These are phyloP conservation scores for Hydrotaea diabolus DNA, from an alignment of 2,888 invertebrate species.

Conservation along the genomic window DNA sequence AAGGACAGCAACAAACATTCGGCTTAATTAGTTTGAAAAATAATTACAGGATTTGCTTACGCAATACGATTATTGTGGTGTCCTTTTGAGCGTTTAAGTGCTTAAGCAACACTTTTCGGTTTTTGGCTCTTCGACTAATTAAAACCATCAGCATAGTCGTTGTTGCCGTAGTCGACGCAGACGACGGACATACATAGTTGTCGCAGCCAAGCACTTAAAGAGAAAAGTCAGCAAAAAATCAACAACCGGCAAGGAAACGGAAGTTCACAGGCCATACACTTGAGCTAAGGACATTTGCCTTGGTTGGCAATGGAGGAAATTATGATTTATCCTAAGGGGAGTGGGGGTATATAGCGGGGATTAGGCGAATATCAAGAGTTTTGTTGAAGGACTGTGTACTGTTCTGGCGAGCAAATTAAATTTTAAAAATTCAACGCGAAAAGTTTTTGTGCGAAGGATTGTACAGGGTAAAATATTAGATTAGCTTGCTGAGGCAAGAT, in stretches of 20 bases:
- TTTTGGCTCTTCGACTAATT: constrained; percentile 50
- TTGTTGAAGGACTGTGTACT: background rate
- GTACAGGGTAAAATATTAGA: too few relatives aligned
- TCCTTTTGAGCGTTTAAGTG: constrained; percentile 27
- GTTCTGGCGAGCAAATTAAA: background rate
- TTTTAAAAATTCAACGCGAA: background rate
- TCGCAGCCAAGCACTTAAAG: background rate
- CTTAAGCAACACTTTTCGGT: constrained; percentile 50
- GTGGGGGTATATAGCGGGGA: background rate
- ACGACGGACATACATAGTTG: background rate
- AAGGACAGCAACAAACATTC: constrained; percentile 11
- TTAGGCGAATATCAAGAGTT: background rate
- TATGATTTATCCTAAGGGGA: background rate
- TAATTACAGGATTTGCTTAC: constrained; percentile 64
- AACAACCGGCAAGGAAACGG: constrained; percentile 3
- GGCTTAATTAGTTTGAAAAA: constrained; percentile 32
- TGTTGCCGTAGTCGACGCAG: background rate
- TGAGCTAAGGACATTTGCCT: background rate
- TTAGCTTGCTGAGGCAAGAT: too few relatives aligned
- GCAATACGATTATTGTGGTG: constrained; percentile 63
- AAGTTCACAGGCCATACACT: constrained; percentile 1
- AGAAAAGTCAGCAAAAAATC: constrained; percentile 12
- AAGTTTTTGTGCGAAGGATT: too few relatives aligned
- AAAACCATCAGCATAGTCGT: constrained; percentile 38
- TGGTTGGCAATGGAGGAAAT: background rate